Percentiles rank a stretch among this genome's conserved stretches.
Conservation (phyloP, 2,113 vertebrate species). For the Steatornis caripensis region DNA sequence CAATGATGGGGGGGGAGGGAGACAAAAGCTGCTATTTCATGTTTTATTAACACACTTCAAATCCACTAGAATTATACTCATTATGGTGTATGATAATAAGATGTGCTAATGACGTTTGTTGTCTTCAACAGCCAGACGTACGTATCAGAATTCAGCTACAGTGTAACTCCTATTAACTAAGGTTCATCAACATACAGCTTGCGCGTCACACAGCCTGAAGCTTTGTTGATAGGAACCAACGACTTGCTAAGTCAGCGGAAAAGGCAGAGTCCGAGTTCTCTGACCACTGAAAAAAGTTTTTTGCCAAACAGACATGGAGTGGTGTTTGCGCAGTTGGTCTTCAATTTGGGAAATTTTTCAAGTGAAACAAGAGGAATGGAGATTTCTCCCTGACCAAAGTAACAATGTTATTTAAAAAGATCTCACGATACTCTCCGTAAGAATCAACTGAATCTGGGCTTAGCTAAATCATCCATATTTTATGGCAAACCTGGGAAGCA, state of each 20-base stretch:
- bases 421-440: not conserved
- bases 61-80: not conserved
- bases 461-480: not conserved
- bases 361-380: not conserved
- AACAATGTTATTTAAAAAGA: not conserved
- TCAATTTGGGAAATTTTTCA: not conserved
- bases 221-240: not conserved
- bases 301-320: not conserved
- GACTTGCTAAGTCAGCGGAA: too few relatives aligned
- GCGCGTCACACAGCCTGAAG: not conserved
- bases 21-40: not conserved
- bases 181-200: not conserved
- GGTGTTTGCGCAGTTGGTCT: not conserved
- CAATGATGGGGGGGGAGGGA: too few relatives aligned
- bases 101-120: not conserved
- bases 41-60: not conserved
- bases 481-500: not conserved
- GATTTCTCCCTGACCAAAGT: not conserved
- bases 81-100: not conserved
- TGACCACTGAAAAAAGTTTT: not conserved
- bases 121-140: not conserved
- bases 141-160: not conserved
- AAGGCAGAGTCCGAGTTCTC: not conserved
- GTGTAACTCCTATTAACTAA: not conserved
- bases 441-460: not conserved